Percentiles rank a stretch among this genome's conserved stretches.
Conservation (phyloP, 1,140 invertebrate species). For the Hycleus cichorii region DNA sequence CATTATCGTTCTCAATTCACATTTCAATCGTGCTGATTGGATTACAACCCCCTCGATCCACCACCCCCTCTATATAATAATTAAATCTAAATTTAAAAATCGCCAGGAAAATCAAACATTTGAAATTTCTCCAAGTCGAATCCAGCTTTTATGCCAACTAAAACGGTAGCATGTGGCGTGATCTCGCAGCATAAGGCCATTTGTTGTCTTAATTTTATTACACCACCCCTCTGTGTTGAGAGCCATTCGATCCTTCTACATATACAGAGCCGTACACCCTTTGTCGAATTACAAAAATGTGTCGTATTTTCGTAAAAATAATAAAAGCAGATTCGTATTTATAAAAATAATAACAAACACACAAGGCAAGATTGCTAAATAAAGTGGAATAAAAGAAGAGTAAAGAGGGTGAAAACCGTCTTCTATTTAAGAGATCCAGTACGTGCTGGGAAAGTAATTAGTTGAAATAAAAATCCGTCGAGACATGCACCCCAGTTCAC, state of each 20-base stretch:
- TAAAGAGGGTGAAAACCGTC: conserved; percentile 10
- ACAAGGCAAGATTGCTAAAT: too few relatives aligned
- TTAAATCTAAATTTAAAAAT: too few relatives aligned
- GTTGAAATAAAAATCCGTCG: conserved; percentile 35
- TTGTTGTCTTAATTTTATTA: conserved; percentile 34
- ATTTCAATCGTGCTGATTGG: too few relatives aligned
- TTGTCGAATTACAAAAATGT: conserved; percentile 11
- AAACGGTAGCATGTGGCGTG: conserved; percentile 29
- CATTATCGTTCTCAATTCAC: not conserved
- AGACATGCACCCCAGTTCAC: conserved; percentile 22
- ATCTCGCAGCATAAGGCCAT: conserved; percentile 30
- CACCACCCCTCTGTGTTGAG: conserved; percentile 18
- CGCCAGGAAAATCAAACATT: too few relatives aligned
- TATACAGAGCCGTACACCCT: not conserved
- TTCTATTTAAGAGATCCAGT: conserved; percentile 17
- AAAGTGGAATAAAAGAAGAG: too few relatives aligned
- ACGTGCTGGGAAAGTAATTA: conserved; percentile 35
- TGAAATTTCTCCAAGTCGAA: too few relatives aligned
- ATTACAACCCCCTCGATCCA: too few relatives aligned
- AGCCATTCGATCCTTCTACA: conserved; percentile 5
- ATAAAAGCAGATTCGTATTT: too few relatives aligned
- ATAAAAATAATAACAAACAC: too few relatives aligned
- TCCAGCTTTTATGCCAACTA: not conserved
- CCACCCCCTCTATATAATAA: too few relatives aligned
- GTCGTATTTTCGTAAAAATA: not conserved